Percentiles rank a stretch among this genome's conserved stretches.
These are phyloP conservation scores for Glandiceps talaboti DNA, from an alignment of 53 echinoderm and acorn worm species.

Conservation along the genomic window DNA sequence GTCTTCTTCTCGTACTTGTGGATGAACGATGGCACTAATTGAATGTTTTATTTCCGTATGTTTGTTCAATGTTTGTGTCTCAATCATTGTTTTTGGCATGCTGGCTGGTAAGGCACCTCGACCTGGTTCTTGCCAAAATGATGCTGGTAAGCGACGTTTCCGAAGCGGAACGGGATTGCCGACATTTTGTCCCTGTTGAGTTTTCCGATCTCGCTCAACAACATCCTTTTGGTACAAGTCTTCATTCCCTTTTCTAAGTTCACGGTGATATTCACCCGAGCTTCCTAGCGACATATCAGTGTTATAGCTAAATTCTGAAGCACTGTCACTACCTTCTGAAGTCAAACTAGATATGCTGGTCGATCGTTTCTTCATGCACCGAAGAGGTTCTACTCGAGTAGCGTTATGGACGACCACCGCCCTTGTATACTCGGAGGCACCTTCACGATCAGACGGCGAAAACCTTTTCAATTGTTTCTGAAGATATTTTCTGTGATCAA, in stretches of 20 bases:
- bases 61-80: neutral
- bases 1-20: neutral
- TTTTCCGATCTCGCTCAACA: neutral
- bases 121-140: constrained; percentile 96
- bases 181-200: neutral
- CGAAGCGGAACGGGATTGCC: constrained; percentile 68
- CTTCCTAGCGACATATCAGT: neutral
- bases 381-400: neutral
- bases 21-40: constrained; percentile 4
- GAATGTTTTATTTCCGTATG: constrained; percentile 15
- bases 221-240: neutral
- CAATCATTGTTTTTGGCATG: neutral
- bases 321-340: neutral
- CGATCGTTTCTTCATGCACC: neutral
- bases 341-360: neutral
- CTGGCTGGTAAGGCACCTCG: constrained; percentile 53
- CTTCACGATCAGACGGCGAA: neutral
- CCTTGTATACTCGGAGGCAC: neutral
- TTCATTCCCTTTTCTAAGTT: neutral
- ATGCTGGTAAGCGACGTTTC: constrained; percentile 84
- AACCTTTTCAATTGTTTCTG: constrained; percentile 12
- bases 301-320: neutral
- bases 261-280: neutral
- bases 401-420: neutral
- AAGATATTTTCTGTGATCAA: constrained; percentile 14